Evolutionary conservation across 2,888 invertebrate species (phyloP), one percentile per base, ranked within the genome.

Genomic region (Syrista parreyssii): DNA sequence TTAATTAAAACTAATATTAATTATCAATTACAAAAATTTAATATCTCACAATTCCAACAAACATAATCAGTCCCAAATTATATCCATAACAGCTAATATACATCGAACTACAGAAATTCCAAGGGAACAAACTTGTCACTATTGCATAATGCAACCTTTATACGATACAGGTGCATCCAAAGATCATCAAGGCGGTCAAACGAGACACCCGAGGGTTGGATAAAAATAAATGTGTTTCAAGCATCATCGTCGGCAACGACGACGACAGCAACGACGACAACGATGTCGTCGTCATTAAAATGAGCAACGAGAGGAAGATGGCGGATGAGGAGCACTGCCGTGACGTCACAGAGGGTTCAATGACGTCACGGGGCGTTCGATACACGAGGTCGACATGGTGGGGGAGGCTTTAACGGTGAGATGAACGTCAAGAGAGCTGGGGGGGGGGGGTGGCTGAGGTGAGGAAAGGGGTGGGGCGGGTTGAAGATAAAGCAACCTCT

Each of bases 311-410:
- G 33, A 33, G 3, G 23, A 55, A 55, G 23, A 55, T 55, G 6
- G 73, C n/a, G 75, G 78, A 74, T 85, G 86, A 86, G 85, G 79
- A 78, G 79, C 86, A 11, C 84, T 86, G 86, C 75, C 80, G 81
- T 87, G 89, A 89, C 89, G 89, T 89, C 89, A 89, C 85, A 79
- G 83, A 86, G 83, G 83, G 84, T 88, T 88, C 86, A 85, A 83
- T 89, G 89, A 89, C 89, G 89, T 89, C 89, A 89, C 84, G 76
- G 81, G 78, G 81, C 88, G 89, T 86, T 89, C 89, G 89, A 89
- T 89, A 89, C 87, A 86, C 83, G 81, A 75, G 77, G 77, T 73
- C 69, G 74, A 36, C 23, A 74, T 75, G 79, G 73, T 78, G 75
- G 75, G 79, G 40, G 76, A 75, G 71, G 80, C 23, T 23, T 55